Evolutionary conservation across 2,888 invertebrate genomes (phyloP), one percentile per base, ranked within the genome.

Genomic region (Erannis defoliaria): DNA sequence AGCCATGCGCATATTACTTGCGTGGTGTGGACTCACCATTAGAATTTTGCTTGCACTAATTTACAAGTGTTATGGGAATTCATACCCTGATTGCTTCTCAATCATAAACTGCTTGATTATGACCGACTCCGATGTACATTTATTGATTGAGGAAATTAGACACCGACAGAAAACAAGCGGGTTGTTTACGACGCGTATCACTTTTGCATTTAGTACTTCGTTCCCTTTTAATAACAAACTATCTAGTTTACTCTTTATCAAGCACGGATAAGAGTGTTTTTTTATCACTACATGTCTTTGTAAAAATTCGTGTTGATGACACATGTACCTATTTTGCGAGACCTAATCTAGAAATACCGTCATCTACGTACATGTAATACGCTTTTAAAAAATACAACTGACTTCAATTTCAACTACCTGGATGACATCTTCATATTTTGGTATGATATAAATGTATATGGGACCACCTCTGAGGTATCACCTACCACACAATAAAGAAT

Each of bases 61-160:
- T 40, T 18, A 33, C 26, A 37, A 38, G n/a, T 21, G 31, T 35
- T 51, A 51, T 57, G 57, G 50, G 57, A 57, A 57, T 51, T 6
- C 35, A 31, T 48, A 14, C 40, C 12, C n/a, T 46, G 35, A 48
- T 42, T 51, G 37, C 51, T 51, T 58, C 51, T 38, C 58, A 58
- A 51, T 58, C 51, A 48, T 48, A 59, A 54, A 42, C 26, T 19
- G 29, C 37, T 54, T 59, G 48, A 59, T 54, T 43, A 60, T 19
- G 42, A 9, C 29, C 35, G 14, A 14, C 18, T 48, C 29, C 49
- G 55, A 60, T 55, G 43, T 43, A 29, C 54, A 21, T 48, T 46
- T 43, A 49, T 48, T 42, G 31, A 59, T 60, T 60, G 43, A 55
- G 60, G 54, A 60, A 60, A 60, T 59, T 49, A 31, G 40, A 33